phyloP scores from a whole-genome alignment of 2,797 vertebrate genomes.

The Mus caroli region DNA sequence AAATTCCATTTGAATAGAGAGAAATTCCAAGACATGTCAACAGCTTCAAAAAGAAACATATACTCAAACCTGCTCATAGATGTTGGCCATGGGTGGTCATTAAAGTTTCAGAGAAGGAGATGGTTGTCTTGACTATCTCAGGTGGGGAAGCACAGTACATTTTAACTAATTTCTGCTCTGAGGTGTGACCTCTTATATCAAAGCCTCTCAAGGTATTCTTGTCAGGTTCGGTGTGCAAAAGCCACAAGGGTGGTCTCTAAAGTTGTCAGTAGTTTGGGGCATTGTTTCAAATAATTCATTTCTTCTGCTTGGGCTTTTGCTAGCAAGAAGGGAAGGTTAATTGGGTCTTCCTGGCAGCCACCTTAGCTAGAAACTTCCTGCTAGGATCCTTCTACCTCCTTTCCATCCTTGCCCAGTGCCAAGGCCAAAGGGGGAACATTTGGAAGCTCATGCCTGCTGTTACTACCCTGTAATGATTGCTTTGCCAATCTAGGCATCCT shows the following conservation, averaged over 20 bases:
- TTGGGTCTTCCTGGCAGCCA: conserved; percentile 77
- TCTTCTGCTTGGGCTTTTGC: conserved; percentile 56
- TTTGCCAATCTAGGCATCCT: conserved; percentile 52
- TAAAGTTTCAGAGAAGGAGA: not conserved
- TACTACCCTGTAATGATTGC: conserved; percentile 68
- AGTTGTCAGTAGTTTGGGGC: conserved; percentile 65
- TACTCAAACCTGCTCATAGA: not conserved
- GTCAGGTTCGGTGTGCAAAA: conserved; percentile 29
- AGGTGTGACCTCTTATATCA: not conserved
- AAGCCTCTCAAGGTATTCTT: not conserved
- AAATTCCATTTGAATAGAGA: not conserved
- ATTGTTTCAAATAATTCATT: conserved; percentile 78
- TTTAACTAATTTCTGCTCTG: conserved; percentile 31
- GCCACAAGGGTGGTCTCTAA: conserved; percentile 73
- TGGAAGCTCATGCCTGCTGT: conserved; percentile 72
- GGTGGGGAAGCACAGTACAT: not conserved
- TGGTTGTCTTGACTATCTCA: not conserved
- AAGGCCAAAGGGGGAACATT: conserved; percentile 55
- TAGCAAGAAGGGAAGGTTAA: conserved; percentile 74
- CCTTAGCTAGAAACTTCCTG: conserved; percentile 71
- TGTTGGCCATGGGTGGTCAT: not conserved
- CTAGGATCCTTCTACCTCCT: conserved; percentile 62
- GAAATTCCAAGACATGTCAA: not conserved
- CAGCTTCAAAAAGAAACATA: conserved; percentile 2
- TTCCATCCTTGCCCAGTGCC: conserved; percentile 62